Percentiles rank a stretch among this genome's conserved stretches.
These are phyloP conservation scores for Gastrophysa polygoni DNA, from an alignment of 2,888 invertebrate genomes.

Conservation along the genomic window DNA sequence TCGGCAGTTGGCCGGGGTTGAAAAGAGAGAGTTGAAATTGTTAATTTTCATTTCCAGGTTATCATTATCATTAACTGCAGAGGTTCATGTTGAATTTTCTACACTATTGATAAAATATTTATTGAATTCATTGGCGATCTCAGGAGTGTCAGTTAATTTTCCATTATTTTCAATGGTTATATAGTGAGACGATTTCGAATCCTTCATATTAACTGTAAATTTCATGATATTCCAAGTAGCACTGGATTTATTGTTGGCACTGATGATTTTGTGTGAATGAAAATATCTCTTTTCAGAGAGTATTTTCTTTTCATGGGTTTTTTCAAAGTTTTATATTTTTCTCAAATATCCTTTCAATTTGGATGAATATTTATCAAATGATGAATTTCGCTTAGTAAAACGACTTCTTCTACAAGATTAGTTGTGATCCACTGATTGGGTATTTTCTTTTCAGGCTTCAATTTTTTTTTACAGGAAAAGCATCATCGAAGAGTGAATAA, in stretches of 20 bases:
- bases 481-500: background rate
- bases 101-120: background rate
- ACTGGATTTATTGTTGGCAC: background rate
- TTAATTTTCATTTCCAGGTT: background rate
- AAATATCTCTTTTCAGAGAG: background rate
- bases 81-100: background rate
- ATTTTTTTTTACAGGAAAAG: background rate
- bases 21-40: background rate
- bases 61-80: background rate
- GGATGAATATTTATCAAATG: too few species aligned
- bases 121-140: background rate
- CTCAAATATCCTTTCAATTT: too few species aligned
- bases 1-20: background rate
- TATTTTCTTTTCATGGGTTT: too few species aligned
- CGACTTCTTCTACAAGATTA: background rate
- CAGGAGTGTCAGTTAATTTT: background rate
- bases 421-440: background rate
- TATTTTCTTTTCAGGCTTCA: background rate
- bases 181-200: background rate
- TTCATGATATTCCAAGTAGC: conserved; percentile 4
- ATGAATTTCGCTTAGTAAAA: too few species aligned
- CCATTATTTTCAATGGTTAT: background rate
- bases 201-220: background rate
- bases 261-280: background rate
- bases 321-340: too few species aligned